Evolutionary conservation across 2,113 vertebrate species (phyloP).

Genomic region (Chiloscyllium plagiosum): DNA sequence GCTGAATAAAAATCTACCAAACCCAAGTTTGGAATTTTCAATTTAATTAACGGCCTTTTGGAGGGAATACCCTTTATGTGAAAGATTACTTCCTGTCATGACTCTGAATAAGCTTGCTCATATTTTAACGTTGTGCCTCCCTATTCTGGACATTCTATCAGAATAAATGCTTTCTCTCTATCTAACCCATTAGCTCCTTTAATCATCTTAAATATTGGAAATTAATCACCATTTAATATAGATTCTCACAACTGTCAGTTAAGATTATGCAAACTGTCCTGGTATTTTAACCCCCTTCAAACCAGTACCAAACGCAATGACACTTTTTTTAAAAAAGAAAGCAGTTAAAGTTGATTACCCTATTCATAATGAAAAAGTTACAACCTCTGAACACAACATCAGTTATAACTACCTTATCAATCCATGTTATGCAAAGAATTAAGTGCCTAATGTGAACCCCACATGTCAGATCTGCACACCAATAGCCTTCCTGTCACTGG

Average conservation of each 20-base stretch:
- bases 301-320: not conserved
- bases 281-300: not conserved
- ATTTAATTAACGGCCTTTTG: not conserved
- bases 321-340: not conserved
- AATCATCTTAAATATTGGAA: not conserved
- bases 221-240: not conserved
- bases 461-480: not conserved
- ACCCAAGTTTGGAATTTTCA: not conserved
- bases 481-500: not conserved
- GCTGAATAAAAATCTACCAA: not conserved
- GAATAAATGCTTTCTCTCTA: not conserved
- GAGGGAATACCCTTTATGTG: not conserved
- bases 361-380: not conserved
- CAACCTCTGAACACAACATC: not conserved
- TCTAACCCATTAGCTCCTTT: not conserved
- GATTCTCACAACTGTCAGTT: not conserved
- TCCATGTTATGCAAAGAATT: not conserved
- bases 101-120: not conserved
- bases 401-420: not conserved
- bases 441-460: not conserved
- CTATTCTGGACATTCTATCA: not conserved
- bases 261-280: not conserved
- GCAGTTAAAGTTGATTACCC: not conserved
- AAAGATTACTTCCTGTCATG: not conserved
- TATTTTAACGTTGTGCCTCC: not conserved